Percentiles rank a stretch among this genome's conserved stretches.
Conservation (phyloP, 2,888 invertebrate species). For the Diaprepes abbreviatus region DNA sequence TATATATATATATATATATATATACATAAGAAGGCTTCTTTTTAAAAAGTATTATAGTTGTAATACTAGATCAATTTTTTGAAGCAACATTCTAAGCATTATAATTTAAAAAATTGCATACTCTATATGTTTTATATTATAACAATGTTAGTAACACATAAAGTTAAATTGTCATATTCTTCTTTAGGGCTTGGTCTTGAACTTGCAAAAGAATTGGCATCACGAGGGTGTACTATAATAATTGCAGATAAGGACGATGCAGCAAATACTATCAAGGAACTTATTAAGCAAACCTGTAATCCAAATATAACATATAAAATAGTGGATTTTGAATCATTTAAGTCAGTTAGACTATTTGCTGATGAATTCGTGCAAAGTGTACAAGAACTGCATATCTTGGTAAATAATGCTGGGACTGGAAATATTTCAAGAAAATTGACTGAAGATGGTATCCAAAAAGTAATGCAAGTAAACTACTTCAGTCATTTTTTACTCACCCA, state of each 20-base stretch:
- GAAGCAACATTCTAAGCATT: too few relatives aligned
- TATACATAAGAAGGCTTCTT: too few relatives aligned
- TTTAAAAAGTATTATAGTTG: too few relatives aligned
- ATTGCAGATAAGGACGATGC: constrained; percentile 31
- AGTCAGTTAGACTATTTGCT: constrained; percentile 74
- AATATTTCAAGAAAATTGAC: neutral
- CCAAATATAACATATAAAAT: constrained; percentile 11
- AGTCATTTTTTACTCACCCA: constrained; percentile 79
- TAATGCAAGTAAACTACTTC: constrained; percentile 78
- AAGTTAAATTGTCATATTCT: too few relatives aligned
- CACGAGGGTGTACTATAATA: constrained; percentile 36
- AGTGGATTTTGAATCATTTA: constrained; percentile 70
- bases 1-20: constrained; percentile 28
- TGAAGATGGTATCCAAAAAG: constrained; percentile 72
- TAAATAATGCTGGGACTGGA: constrained; percentile 74
- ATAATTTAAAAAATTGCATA: too few relatives aligned
- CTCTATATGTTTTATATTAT: too few relatives aligned
- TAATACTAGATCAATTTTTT: too few relatives aligned
- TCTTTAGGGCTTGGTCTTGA: constrained; percentile 40
- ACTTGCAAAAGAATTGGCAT: constrained; percentile 32
- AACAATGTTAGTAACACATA: too few relatives aligned
- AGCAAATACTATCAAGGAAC: neutral
- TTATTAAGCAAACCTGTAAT: constrained; percentile 27
- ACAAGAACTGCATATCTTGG: constrained; percentile 72
- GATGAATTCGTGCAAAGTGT: constrained; percentile 70